phyloP scores from a whole-genome alignment of 1,140 invertebrate species.

The Tetranychus cinnabarinus region DNA sequence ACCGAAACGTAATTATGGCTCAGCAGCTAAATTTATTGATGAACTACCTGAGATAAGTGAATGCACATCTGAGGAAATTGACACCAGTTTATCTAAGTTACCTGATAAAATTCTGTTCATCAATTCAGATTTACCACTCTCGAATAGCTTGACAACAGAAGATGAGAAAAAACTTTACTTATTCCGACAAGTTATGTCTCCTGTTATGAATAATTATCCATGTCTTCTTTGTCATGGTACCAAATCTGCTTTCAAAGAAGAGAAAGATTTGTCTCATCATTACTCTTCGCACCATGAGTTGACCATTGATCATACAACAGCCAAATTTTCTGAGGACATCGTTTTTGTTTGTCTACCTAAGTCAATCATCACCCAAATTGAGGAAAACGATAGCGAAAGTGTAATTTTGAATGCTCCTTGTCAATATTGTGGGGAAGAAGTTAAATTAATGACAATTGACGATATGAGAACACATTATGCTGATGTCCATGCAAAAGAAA shows the following conservation, averaged over 20 bases:
- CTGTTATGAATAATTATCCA: conserved; percentile 10
- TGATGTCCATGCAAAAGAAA: conserved; percentile 12
- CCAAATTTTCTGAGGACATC: conserved; percentile 16
- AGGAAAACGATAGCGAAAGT: conserved; percentile 9
- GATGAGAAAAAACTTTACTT: conserved; percentile 12
- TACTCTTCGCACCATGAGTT: conserved; percentile 16
- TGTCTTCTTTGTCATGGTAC: conserved; percentile 13
- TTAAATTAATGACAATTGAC: conserved; percentile 11
- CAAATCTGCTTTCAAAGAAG: conserved; percentile 15
- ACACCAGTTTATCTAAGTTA: conserved; percentile 11
- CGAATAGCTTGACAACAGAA: conserved; percentile 12
- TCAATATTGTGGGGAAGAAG: conserved; percentile 14
- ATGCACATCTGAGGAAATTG: conserved; percentile 10
- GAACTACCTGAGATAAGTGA: conserved; percentile 8
- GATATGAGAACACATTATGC: conserved; percentile 16
- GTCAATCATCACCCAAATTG: conserved; percentile 2
- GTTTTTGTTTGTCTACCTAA: conserved; percentile 17
- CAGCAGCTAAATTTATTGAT: conserved; percentile 7
- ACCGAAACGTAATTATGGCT: background rate
- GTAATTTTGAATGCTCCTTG: conserved; percentile 14
- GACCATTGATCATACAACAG: conserved; percentile 11
- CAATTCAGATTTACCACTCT: conserved; percentile 15
- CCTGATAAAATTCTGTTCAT: conserved; percentile 16
- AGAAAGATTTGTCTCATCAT: conserved; percentile 12
- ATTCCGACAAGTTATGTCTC: conserved; percentile 15